Base-by-base conservation (phyloP, 2,113 vertebrate genomes). In the Phodopus roborovskii region DNA sequence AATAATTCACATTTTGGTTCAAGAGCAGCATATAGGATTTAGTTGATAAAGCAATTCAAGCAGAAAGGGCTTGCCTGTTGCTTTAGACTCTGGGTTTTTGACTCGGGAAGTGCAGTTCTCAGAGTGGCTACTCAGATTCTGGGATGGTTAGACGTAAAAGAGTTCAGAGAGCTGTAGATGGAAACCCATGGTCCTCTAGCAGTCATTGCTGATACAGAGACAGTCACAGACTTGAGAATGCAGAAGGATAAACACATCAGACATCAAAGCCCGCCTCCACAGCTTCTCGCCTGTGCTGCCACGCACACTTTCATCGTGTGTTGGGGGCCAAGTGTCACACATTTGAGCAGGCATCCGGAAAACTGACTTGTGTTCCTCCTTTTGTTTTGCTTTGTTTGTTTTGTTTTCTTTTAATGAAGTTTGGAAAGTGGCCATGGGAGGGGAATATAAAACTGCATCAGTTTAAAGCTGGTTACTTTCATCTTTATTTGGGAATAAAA, bases 401-500 rank as follows among this genome's bases (percentile, higher is more conserved):
- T 56, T 20, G 12, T n/a, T 60, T 36, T 39, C 13, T 30, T 22
- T 28, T 71, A 56, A 71, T 68, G 53, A 71, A 11, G 36, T 88
- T 88, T 73, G 68, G 86, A 20, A 58, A 88, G 26, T 74, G 12
- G 30, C 17, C 19, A 28, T 24, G 39, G 13, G 11, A 45, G 11
- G 9, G 30, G 71, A 66, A 30, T 92, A 5, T 45, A 95, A 93
- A 96, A 92, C 68, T 71, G 4, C 16, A 71, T 64, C 33, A n/a
- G 4, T 90, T 74, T 62, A 75, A 78, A 94, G 28, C 48, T 42
- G 4, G 3, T 70, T 87, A 10, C 45, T 87, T 92, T 93, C 66
- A 33, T 93, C 96, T 93, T 90, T 93, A 89, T 71, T 88, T 64
- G 92, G 81, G 79, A 94, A 73, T 95, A 83, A 91, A 88, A 81